Evolutionary conservation across 2,113 vertebrate genomes (phyloP), one percentile per base, ranked within the genome.

Genomic region (Solea solea): DNA sequence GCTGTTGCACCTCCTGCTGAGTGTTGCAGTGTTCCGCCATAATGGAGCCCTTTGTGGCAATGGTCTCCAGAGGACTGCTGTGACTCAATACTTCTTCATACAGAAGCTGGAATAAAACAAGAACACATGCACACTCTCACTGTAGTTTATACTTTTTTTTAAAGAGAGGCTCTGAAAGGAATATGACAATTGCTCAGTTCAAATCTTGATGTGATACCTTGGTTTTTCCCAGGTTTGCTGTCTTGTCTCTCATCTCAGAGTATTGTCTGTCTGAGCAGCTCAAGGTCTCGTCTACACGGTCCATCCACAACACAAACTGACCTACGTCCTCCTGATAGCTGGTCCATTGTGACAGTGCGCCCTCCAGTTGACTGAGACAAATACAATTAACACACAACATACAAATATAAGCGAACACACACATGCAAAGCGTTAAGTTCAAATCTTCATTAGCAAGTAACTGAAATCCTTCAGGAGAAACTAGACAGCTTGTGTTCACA

Each of bases 321-420:
- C 94, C 93, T 39, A 98, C 94, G 0, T 98, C 97, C 80, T 99
- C 98, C 91, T 98, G 96, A 54, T 98, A 99, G 87, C 96, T 98
- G 55, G 97, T 98, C 98, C 97, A 99, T 69, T 98, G 96, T 1
- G 96, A 99, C 15, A 98, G 94, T 12, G 96, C 95, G 1, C 96
- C 96, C 91, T 99, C 98, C 34, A 99, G 89, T 80, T 98, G 98
- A 82, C 98, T 99, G 94, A 28, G 92, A 60, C 9, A 28, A 64
- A 1, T 3, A 53, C 75, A 70, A 65, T 8, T 28, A 50, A 44
- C 56, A 65, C 9, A 27, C 28, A 77, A 45, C 15, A 62, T 53
- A 55, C 59, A 64, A 14, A 25, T 15, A 41, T 10, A 14, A 70
- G 15, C 52, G 4, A 39, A 60, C 6, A 44, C 42, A 15, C 49